Percentiles rank a stretch among this genome's conserved stretches.
Evolutionary conservation across 1,140 invertebrate species (phyloP).

Genomic region (Agraylea sexmaculata): DNA sequence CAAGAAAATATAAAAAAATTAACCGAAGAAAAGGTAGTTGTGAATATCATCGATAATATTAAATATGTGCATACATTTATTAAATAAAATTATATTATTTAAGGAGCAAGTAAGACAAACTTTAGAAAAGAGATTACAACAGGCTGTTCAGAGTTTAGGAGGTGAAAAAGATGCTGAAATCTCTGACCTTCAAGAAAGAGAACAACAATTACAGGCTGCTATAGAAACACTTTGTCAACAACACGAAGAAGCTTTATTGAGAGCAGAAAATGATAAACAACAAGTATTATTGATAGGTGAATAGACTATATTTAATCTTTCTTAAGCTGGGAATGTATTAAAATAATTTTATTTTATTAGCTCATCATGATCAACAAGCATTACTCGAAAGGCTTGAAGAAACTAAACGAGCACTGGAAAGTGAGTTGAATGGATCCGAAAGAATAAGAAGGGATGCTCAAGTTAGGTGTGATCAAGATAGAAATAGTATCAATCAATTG

Average conservation of each 20-base stretch:
- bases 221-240: slow-evolving; percentile 69
- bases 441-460: slow-evolving; percentile 54
- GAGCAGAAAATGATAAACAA: slow-evolving; percentile 81
- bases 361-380: slow-evolving; percentile 77
- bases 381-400: slow-evolving; percentile 62
- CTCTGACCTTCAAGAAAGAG: slow-evolving; percentile 54
- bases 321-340: background rate
- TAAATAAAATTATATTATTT: slow-evolving; percentile 11
- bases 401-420: slow-evolving; percentile 54
- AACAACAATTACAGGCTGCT: slow-evolving; percentile 59
- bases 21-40: slow-evolving; percentile 58
- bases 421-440: slow-evolving; percentile 56
- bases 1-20: slow-evolving; percentile 62
- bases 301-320: slow-evolving; percentile 8
- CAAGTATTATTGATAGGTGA: slow-evolving; percentile 71
- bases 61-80: background rate
- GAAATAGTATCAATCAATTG: slow-evolving; percentile 54
- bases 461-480: slow-evolving; percentile 57
- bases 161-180: slow-evolving; percentile 67
- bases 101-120: slow-evolving; percentile 55
- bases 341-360: slow-evolving; percentile 31
- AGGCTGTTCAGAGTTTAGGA: slow-evolving; percentile 54
- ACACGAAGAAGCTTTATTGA: slow-evolving; percentile 68
- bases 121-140: slow-evolving; percentile 62
- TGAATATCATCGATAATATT: background rate